Evolutionary conservation across 2,797 vertebrate genomes (phyloP), one percentile per base, ranked within the genome.

Genomic region (Thalassophryne amazonica): DNA sequence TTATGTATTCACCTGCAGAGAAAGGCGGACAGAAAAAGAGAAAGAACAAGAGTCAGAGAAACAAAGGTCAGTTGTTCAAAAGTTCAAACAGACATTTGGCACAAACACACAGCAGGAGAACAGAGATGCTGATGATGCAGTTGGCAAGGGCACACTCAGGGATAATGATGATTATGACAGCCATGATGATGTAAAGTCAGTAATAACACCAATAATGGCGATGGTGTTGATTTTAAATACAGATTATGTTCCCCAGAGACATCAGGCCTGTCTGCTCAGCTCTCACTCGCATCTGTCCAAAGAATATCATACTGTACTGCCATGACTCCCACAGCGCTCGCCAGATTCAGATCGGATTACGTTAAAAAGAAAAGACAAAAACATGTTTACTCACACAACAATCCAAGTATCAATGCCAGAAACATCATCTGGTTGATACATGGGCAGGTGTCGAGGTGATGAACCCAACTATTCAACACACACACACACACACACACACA

Each of bases 1-100:
- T 98, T 88, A 98, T 98, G 83, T 98, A 98, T 88, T 98, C 96
- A 86, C 96, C 96, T 98, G 62, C 12, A 50, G 46, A 54, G 66
- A 61, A 28, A 81, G 30, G 64, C 7, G 4, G 16, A 63, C 1
- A 30, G 6, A 68, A 41, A 52, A 20, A 59, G 4, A 52, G 22
- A 31, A 21, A 19, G 19, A 16, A 6, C 8, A 4, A 47, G n/a
- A 3, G 6, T 25, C 2, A 39, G 6, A 2, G 15, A 4, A 49
- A 22, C 38, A 5, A 32, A 19, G n/a, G n/a, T n/a, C n/a, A n/a
- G n/a, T n/a, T n/a, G n/a, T n/a, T n/a, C n/a, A 38, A 13, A n/a
- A 30, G 22, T 13, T 15, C 2, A 23, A 10, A 16, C 35, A 45
- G 12, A 36, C 29, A 42, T 3, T 29, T 27, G 9, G 11, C 34